Evolutionary conservation across 2,113 vertebrate species (phyloP).

Genomic region (Physeter macrocephalus): DNA sequence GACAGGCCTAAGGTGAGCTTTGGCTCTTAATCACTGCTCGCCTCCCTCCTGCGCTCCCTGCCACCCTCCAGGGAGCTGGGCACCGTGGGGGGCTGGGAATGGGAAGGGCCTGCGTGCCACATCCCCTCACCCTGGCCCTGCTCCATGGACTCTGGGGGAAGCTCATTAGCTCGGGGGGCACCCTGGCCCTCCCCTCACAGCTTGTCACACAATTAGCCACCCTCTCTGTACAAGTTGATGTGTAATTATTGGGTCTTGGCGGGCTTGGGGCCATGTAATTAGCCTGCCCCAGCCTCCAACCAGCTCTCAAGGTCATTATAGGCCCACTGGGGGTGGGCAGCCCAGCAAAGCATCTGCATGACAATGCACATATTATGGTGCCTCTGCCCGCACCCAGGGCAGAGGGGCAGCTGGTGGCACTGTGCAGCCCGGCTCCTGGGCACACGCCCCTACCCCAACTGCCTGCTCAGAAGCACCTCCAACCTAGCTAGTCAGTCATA

Average conservation of each 20-base stretch:
- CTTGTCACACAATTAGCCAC: slow-evolving; percentile 75
- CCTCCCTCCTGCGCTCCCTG: slow-evolving; percentile 29
- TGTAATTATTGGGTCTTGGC: slow-evolving; percentile 75
- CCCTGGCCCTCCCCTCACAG: slow-evolving; percentile 67
- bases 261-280: slow-evolving; percentile 71
- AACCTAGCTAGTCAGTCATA: background rate
- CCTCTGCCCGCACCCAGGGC: slow-evolving; percentile 41
- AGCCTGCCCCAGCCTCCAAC: slow-evolving; percentile 70
- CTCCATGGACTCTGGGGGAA: slow-evolving; percentile 59
- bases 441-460: slow-evolving; percentile 11
- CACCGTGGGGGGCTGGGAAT: slow-evolving; percentile 64
- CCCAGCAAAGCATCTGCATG: slow-evolving; percentile 61
- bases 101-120: slow-evolving; percentile 41
- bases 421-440: slow-evolving; percentile 39
- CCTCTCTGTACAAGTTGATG: slow-evolving; percentile 70
- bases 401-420: slow-evolving; percentile 66
- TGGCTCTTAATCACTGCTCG: slow-evolving; percentile 58
- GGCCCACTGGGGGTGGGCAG: slow-evolving; percentile 51
- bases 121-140: slow-evolving; percentile 58
- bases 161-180: slow-evolving; percentile 70
- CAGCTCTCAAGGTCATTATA: slow-evolving; percentile 72
- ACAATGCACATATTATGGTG: slow-evolving; percentile 62
- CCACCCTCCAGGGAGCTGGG: slow-evolving; percentile 52
- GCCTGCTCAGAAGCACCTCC: background rate
- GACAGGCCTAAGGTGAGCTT: slow-evolving; percentile 56